Percentiles rank a stretch among this genome's conserved stretches.
Conservation (phyloP, 2,888 invertebrate species). For the Pyralis farinalis region DNA sequence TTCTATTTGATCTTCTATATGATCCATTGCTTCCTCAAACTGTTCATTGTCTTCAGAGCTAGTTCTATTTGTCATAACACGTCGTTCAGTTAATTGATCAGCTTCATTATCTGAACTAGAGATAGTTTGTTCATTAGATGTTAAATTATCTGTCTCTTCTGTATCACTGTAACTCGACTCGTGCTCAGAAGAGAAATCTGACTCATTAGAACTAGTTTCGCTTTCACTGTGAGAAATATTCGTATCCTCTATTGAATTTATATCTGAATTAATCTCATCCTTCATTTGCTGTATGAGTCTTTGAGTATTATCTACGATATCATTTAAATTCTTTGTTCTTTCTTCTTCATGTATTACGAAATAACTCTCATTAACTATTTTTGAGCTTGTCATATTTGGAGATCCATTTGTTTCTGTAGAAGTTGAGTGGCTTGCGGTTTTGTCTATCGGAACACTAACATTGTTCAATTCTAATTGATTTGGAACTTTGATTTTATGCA, state of each 20-base stretch:
- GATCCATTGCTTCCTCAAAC: constrained; percentile 74
- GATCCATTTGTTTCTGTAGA: too few relatives aligned
- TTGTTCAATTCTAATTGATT: too few relatives aligned
- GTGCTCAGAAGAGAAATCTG: constrained; percentile 49
- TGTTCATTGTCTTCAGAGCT: constrained; percentile 74
- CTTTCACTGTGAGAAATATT: constrained; percentile 72
- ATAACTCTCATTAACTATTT: background rate
- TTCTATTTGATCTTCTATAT: constrained; percentile 59
- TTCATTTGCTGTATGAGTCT: constrained; percentile 84
- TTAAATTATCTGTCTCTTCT: constrained; percentile 56
- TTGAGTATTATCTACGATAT: constrained; percentile 82
- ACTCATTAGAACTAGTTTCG: constrained; percentile 50
- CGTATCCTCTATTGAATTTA: constrained; percentile 70
- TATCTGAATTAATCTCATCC: constrained; percentile 82
- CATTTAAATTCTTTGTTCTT: constrained; percentile 61
- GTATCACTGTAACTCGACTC: constrained; percentile 74
- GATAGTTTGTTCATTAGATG: constrained; percentile 57
- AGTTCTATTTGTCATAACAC: constrained; percentile 35
- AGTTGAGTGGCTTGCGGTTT: too few relatives aligned
- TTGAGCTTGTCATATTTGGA: background rate
- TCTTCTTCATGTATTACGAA: constrained; percentile 32
- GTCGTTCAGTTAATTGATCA: constrained; percentile 17
- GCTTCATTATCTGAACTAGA: constrained; percentile 43
- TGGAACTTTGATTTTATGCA: too few relatives aligned
- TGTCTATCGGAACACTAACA: too few relatives aligned